Evolutionary conservation across 1,140 invertebrate genomes (phyloP), one percentile per base, ranked within the genome.

Genomic region (Geopemphigus sp.): DNA sequence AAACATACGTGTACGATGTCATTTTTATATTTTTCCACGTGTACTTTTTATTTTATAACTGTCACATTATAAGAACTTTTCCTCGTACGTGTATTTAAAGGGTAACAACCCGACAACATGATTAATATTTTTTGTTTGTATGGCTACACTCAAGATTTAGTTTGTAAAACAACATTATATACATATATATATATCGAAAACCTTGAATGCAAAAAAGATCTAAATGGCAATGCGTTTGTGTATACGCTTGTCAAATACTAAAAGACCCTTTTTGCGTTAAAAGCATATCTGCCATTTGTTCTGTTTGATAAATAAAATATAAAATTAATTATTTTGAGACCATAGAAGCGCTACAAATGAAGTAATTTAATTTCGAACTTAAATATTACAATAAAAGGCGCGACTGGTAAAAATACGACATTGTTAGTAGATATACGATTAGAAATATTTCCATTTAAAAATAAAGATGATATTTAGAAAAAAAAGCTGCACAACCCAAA

Each of bases 11-110:
- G 29, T 64, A n/a, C 5, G 8, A 8, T 39, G 32, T 39, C 32
- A 39, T 39, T 39, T 8, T 39, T 39, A 39, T 39, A 19, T 63
- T 4, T 26, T 19, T 57, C 24, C 6, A n/a, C 45, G 1, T 15
- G 64, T 24, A 22, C 22, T 24, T 68, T 45, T n/a, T 22, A 68
- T 68, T 68, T 68, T 68, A 24, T 68, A 47, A 47, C 32, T 68
- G 64, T 68, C 64, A 68, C 39, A 12, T 47, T 24, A 45, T 47
- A 68, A 12, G 24, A 68, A 68, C 64, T 12, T 6, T 45, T 68
- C 2, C 32, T 15, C 32, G 12, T 66, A 66, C 19, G 17, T 64
- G 39, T 12, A 24, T 68, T 47, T 68, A 14, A 66, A 68, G n/a
- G 45, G 39, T 47, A n/a, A 45, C 64, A 47, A 12, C 22, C n/a